Evolutionary conservation across 1,140 invertebrate species (phyloP).

Genomic region (Halotydeus destructor): DNA sequence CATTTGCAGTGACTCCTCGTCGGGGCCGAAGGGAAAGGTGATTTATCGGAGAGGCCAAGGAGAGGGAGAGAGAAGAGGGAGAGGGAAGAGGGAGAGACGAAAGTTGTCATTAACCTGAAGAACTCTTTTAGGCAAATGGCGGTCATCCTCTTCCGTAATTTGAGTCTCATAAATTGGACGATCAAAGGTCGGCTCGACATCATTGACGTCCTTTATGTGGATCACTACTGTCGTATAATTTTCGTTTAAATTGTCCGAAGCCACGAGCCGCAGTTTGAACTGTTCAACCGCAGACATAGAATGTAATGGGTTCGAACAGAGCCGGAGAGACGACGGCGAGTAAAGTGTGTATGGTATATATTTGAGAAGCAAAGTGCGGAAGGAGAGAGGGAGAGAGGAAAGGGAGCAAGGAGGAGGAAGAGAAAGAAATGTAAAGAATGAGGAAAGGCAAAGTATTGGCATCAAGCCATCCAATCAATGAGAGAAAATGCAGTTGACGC

Average conservation of each 20-base stretch:
- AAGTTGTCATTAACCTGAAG: slow-evolving; percentile 56
- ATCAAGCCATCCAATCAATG: too few relatives aligned
- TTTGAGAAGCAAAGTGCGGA: too few relatives aligned
- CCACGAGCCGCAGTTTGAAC: slow-evolving; percentile 78
- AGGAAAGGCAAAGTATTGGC: neutral
- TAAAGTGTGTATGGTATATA: too few relatives aligned
- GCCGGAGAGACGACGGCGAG: too few relatives aligned
- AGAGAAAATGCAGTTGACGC: too few relatives aligned
- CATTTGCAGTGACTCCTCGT: too few relatives aligned
- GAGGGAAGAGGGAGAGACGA: too few relatives aligned
- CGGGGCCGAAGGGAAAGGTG: too few relatives aligned
- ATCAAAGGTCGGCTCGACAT: slow-evolving; percentile 71
- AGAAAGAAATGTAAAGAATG: neutral
- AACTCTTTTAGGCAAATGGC: slow-evolving; percentile 75
- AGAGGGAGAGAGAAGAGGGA: too few relatives aligned
- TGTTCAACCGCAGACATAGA: slow-evolving; percentile 24
- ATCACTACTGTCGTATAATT: slow-evolving; percentile 88
- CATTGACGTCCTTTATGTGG: slow-evolving; percentile 84
- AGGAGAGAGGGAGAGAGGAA: neutral
- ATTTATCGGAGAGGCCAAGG: too few relatives aligned
- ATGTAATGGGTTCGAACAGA: neutral
- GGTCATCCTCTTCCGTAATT: slow-evolving; percentile 84
- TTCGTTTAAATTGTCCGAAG: slow-evolving; percentile 84
- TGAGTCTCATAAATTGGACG: slow-evolving; percentile 78
- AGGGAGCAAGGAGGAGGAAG: neutral